phyloP scores from a whole-genome alignment of 2,113 vertebrate genomes.

The Todiramphus saurophagus region DNA sequence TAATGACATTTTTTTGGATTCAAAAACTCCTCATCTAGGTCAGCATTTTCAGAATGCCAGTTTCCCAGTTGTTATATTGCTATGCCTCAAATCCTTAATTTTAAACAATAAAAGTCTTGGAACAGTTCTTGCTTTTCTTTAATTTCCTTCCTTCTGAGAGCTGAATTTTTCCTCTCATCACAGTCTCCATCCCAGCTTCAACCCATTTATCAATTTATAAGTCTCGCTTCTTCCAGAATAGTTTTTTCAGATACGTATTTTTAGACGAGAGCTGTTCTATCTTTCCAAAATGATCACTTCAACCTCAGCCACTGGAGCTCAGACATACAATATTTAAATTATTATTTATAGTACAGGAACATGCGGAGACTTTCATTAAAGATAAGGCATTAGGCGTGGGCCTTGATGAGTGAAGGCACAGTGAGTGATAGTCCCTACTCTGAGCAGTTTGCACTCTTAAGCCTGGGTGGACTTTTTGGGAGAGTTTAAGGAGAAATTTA shows the following conservation, averaged over 20 bases:
- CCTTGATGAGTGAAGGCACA: slow-evolving; percentile 30
- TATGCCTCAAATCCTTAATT: slow-evolving; percentile 36
- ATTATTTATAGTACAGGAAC: slow-evolving; percentile 69
- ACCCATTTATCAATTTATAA: slow-evolving; percentile 62
- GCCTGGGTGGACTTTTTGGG: background rate
- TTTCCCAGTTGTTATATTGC: slow-evolving; percentile 9
- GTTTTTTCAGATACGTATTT: slow-evolving; percentile 59
- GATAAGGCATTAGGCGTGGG: slow-evolving; percentile 40
- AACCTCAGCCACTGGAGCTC: slow-evolving; percentile 62
- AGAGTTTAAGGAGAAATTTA: background rate
- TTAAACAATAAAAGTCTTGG: slow-evolving; percentile 48
- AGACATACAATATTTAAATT: slow-evolving; percentile 72
- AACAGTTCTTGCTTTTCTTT: slow-evolving; percentile 6
- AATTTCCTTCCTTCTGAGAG: slow-evolving; percentile 40
- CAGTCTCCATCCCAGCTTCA: slow-evolving; percentile 33
- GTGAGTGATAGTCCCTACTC: background rate
- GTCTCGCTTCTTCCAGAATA: slow-evolving; percentile 49
- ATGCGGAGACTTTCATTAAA: slow-evolving; percentile 54
- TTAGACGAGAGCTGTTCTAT: slow-evolving; percentile 63
- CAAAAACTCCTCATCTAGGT: slow-evolving; percentile 54
- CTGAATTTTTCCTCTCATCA: slow-evolving; percentile 44
- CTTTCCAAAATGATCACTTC: slow-evolving; percentile 69
- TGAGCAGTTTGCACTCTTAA: background rate
- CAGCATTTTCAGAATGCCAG: slow-evolving; percentile 49
- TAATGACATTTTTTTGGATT: slow-evolving; percentile 42